Base-by-base conservation (phyloP, 2,797 vertebrate species). In the Urocyon cinereoargenteus region DNA sequence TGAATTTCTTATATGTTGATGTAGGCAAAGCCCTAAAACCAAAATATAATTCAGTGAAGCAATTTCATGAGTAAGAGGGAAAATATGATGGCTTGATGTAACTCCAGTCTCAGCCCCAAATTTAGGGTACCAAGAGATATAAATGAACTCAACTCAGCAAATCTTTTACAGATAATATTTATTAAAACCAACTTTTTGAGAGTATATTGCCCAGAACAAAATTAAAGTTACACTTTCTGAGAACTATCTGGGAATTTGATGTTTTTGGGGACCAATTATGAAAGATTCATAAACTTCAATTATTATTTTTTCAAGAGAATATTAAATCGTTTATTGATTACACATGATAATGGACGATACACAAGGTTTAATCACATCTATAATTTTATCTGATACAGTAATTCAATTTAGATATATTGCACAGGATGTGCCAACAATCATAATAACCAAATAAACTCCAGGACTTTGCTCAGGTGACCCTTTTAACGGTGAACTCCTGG, bases 121-220 rank as follows among this genome's bases (percentile, higher is more conserved):
- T 57, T 86, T 86, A 92, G 11, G 83, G 34, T 92, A 61, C 21
- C 72, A 75, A 70, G 59, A 81, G 22, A 81, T 51, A n/a, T 49
- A 92, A 68, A 40, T 77, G 51, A 96, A 90, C 14, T 73, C 21
- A n/a, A 45, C 12, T 61, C 51, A 81, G 51, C 22, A 79, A 72
- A 64, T 45, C 13, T 49, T 90, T 64, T 49, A 40, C 34, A 62
- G 75, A 28, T 94, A 51, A 34, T 86, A 51, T 87, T 93, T 82
- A 64, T 84, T 77, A 83, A 72, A 96, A 68, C 21, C 62, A 94
- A 86, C 19, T 78, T 90, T 92, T 59, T 83, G 14, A 84, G 81
- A 79, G 34, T 68, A 55, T 68, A 53, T 90, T 83, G 2, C 21
- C 22, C 4, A 45, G 75, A 83, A 68, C n/a, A 85, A 22, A 81